Base-by-base conservation (phyloP, 2,113 vertebrate genomes). In the Elanus axillaris region DNA sequence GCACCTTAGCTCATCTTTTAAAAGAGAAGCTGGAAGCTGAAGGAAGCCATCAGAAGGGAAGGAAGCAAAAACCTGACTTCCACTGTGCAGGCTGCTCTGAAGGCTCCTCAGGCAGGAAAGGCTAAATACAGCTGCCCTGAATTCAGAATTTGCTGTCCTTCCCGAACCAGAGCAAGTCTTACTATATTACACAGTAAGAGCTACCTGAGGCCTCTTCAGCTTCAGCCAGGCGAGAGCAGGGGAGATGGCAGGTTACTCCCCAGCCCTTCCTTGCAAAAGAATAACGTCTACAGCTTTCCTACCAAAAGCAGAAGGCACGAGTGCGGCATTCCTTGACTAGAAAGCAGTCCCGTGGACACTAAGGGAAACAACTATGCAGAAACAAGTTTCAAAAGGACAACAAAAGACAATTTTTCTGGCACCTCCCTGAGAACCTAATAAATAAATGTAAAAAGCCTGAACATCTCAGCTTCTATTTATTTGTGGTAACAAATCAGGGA, bases 401-500 rank as follows among this genome's bases (percentile, higher is more conserved):
- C 47, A 86, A 69, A 77, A 79, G 14, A 53, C 27, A 58, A 13
- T 18, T 91, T 91, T 85, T 85, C 53, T 93, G 74, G 84, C 74
- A 90, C 21, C 16, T 85, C n/a, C 73, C 53, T 18, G 13, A 87
- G 73, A 91, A 85, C 6, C 34, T 56, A 82, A 90, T 68, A 96
- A 85, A 91, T 48, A 75, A 81, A 88, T 95, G 60, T 40, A 52
- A 82, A 92, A 93, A 74, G 38, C n/a, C 26, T 71, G 42, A 83
- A 43, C 29, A 27, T 80, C 75, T 77, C 82, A 95, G 43, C 18
- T 74, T 93, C 63, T 95, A 58, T 91, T 82, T 95, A 62, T 71
- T 95, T 93, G 48, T 58, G 48, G 50, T 40, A 93, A 94, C 71
- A 95, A 79, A 91, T 71, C 40, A 88, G 58, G 42, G 84, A 94